Evolutionary conservation across 1,140 invertebrate genomes (phyloP).

Genomic region (Ericerus pela): DNA sequence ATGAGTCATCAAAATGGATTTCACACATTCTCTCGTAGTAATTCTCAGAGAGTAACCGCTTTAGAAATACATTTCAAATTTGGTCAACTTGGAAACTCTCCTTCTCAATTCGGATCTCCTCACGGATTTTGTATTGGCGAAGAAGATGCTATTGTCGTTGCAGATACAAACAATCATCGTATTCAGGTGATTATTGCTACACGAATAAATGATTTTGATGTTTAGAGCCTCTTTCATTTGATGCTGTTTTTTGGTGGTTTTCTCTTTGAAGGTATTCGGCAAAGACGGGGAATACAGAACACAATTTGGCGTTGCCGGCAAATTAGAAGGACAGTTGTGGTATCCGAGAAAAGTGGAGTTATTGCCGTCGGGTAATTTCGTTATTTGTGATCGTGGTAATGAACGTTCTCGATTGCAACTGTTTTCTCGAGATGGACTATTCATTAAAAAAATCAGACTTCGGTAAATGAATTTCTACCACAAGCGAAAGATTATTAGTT

Average conservation of each 20-base stretch:
- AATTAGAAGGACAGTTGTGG: slow-evolving; percentile 91
- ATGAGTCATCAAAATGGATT: neutral
- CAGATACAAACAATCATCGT: slow-evolving; percentile 91
- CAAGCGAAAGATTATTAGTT: neutral
- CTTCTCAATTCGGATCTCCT: slow-evolving; percentile 89
- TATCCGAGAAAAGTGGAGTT: slow-evolving; percentile 92
- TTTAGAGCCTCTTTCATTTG: neutral
- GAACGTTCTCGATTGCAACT: slow-evolving; percentile 94
- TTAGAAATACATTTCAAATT: slow-evolving; percentile 87
- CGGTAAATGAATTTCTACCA: slow-evolving; percentile 22
- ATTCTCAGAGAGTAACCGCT: slow-evolving; percentile 24
- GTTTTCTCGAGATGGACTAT: slow-evolving; percentile 72
- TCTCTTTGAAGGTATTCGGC: slow-evolving; percentile 54
- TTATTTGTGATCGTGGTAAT: slow-evolving; percentile 91
- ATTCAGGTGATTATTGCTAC: slow-evolving; percentile 55
- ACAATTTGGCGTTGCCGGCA: slow-evolving; percentile 76
- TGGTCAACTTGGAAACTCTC: slow-evolving; percentile 75
- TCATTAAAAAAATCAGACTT: slow-evolving; percentile 84
- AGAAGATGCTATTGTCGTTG: slow-evolving; percentile 88
- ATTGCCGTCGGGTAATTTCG: slow-evolving; percentile 76
- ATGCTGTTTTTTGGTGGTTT: neutral
- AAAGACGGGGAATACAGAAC: slow-evolving; percentile 77
- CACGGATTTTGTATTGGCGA: slow-evolving; percentile 90
- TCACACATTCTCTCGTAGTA: slow-evolving; percentile 7
- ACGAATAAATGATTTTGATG: too few relatives aligned